phyloP scores from a whole-genome alignment of 2,797 vertebrate genomes.

The Pteropus rufus region DNA sequence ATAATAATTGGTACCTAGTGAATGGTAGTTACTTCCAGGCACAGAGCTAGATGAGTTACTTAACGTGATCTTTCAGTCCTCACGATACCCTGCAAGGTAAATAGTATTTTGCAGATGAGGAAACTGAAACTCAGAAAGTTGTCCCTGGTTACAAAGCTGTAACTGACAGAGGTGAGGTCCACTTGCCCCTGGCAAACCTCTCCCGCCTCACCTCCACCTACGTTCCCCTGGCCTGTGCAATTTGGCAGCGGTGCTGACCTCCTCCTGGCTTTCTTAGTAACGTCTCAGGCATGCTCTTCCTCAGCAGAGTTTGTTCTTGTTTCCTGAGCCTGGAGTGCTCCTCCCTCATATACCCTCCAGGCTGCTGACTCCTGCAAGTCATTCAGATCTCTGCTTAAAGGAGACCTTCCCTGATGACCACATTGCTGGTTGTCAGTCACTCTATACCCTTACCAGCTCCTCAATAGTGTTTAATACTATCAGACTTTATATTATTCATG shows the following conservation, averaged over 20 bases:
- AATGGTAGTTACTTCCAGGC: neutral
- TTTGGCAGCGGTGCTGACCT: neutral
- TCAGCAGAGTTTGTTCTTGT: neutral
- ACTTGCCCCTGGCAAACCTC: neutral
- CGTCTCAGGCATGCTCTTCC: neutral
- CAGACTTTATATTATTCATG: neutral
- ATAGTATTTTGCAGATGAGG: slow-evolving; percentile 9
- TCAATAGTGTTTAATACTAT: neutral
- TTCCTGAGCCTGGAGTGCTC: neutral
- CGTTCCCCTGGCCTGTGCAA: neutral
- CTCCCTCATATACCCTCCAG: neutral
- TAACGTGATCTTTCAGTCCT: neutral
- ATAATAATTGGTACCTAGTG: neutral
- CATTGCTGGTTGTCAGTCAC: neutral
- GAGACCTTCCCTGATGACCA: neutral
- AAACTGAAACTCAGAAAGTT: neutral
- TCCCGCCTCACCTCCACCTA: neutral
- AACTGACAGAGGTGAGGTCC: neutral
- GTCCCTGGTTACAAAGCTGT: neutral
- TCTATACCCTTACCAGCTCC: neutral
- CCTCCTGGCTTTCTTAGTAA: neutral
- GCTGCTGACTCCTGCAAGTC: neutral
- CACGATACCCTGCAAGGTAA: neutral
- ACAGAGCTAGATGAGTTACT: neutral
- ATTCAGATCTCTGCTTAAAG: neutral